A percentile compares a stretch with the other conserved stretches of the same genome.
Evolutionary conservation across 2,113 vertebrate species (phyloP).

Genomic region (Apus apus): DNA sequence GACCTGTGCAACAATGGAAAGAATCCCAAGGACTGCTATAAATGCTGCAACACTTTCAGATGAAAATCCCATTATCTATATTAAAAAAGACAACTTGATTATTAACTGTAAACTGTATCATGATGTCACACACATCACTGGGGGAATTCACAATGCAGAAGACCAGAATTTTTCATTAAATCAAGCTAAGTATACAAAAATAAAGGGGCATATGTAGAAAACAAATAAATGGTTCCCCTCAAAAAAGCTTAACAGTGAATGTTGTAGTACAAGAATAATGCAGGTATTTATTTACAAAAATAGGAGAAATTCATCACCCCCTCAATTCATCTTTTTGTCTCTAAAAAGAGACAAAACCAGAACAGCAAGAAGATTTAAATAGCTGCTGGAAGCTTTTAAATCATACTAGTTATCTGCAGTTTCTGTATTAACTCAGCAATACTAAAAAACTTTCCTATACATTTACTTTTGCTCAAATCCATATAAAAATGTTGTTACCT

Average conservation of each 20-base stretch:
- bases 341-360: not conserved
- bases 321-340: not conserved
- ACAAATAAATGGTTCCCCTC: not conserved
- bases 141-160: not conserved
- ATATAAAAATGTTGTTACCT: conserved; percentile 68
- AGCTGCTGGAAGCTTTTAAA: not conserved
- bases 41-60: conserved; percentile 88
- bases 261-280: not conserved
- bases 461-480: not conserved
- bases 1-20: conserved; percentile 90
- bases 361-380: not conserved
- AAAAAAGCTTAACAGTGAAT: not conserved
- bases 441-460: not conserved
- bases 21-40: conserved; percentile 88
- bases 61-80: conserved; percentile 90
- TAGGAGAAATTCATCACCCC: fast-evolving
- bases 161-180: not conserved
- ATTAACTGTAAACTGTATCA: not conserved
- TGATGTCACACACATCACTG: not conserved
- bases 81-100: not conserved
- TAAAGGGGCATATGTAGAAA: not conserved
- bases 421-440: not conserved
- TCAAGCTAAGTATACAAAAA: not conserved
- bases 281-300: not conserved
- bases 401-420: not conserved